phyloP scores from a whole-genome alignment of 1,140 invertebrate genomes.

The Bombus ignitus region DNA sequence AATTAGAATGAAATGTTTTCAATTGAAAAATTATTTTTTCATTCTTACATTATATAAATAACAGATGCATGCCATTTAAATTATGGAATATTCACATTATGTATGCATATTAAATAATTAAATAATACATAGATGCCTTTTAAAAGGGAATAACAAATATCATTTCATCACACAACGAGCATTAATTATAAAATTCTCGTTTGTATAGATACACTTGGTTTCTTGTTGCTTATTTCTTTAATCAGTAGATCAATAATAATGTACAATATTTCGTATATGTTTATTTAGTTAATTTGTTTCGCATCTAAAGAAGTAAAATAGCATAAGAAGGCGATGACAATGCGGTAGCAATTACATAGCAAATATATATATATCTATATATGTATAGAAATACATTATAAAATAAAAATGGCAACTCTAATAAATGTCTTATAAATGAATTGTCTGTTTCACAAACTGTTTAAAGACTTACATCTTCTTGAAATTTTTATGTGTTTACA shows the following conservation, averaged over 20 bases:
- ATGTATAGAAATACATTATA: constrained; percentile 16
- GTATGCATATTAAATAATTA: constrained; percentile 8
- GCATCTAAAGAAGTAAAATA: constrained; percentile 24
- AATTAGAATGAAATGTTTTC: constrained; percentile 11
- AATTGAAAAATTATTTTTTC: background rate
- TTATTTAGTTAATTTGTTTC: constrained; percentile 17
- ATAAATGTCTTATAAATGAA: constrained; percentile 28
- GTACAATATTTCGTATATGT: constrained; percentile 13
- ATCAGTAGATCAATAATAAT: background rate
- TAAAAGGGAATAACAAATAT: constrained; percentile 41
- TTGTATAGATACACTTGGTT: constrained; percentile 8
- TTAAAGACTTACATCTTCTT: constrained; percentile 24
- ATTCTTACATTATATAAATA: constrained; percentile 10
- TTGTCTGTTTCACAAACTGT: constrained; percentile 3
- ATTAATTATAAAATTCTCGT: constrained; percentile 37
- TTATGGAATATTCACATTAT: background rate
- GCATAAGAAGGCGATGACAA: background rate
- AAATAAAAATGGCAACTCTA: constrained; percentile 33
- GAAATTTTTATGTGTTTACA: constrained; percentile 16
- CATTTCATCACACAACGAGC: constrained; percentile 2
- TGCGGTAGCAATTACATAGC: constrained; percentile 20
- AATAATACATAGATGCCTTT: constrained; percentile 8
- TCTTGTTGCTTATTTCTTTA: constrained; percentile 8
- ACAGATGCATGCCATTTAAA: constrained; percentile 17
- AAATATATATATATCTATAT: constrained; percentile 30